These are phyloP conservation scores for Ursus arctos DNA, from an alignment of 2,113 vertebrate species.

Conservation along the genomic window DNA sequence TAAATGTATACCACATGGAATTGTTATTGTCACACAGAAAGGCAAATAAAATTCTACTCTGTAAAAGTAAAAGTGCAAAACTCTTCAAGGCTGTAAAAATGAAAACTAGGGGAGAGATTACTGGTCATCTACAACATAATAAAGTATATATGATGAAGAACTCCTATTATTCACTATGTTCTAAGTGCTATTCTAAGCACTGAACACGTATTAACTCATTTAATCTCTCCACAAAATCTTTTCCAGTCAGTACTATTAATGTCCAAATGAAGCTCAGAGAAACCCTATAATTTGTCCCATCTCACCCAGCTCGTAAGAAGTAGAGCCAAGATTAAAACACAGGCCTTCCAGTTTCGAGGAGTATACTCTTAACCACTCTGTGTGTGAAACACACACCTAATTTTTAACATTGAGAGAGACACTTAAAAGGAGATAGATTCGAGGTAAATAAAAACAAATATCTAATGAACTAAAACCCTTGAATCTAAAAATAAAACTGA, in stretches of 20 bases:
- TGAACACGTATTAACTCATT: background rate
- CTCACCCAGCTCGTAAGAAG: background rate
- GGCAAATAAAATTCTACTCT: slow-evolving; percentile 11
- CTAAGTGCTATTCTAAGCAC: background rate
- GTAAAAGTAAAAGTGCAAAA: slow-evolving; percentile 42
- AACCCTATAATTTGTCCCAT: background rate
- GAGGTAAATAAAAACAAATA: slow-evolving; percentile 15
- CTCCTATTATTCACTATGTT: background rate
- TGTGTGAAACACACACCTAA: background rate
- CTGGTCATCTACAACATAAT: background rate
- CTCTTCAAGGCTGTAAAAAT: background rate
- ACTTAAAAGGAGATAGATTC: background rate
- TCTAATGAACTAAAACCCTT: slow-evolving; percentile 26
- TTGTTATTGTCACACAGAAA: background rate
- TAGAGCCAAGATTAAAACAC: background rate
- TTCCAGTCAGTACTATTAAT: background rate
- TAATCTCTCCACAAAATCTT: background rate
- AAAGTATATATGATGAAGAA: background rate
- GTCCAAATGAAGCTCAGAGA: background rate
- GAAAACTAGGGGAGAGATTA: background rate
- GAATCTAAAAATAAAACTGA: background rate
- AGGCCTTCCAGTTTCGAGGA: background rate
- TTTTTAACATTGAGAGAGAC: background rate
- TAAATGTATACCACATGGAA: background rate
- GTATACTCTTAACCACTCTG: background rate